Evolutionary conservation across 2,888 invertebrate genomes (phyloP), one percentile per base, ranked within the genome.

Genomic region (Xylophagus ater): DNA sequence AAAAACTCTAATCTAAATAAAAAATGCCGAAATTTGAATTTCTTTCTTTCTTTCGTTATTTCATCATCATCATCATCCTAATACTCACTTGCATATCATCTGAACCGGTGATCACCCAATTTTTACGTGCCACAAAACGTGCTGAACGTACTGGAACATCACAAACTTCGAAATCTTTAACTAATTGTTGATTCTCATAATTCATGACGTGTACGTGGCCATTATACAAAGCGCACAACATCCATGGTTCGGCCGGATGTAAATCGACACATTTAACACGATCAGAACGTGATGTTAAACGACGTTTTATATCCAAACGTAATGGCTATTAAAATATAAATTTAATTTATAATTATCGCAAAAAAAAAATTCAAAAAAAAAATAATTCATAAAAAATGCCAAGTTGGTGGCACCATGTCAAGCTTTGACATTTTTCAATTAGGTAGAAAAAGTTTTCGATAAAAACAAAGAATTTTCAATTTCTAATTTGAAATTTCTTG

Each of bases 201-300:
- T 98, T 97, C 96, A 97, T 99, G 57, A 99, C 88, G 72, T 98
- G 96, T 53, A 97, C 93, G 69, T 97, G 90, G 52, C 98, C 98
- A 69, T 93, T 96, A 73, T 99, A 99, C 21, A 99, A 72, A 25
- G 94, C 90, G 54, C 93, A 96, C 37, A 98, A 73, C 78, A 98
- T 88, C 98, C 98, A 99, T 49, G 96, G 94, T 62, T 99, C 98
- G 26, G 84, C 76, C 1, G 97, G 96, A 66, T 98, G 98, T 50
- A 98, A 76, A 66, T 98, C 98, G 9, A 94, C 92, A 63, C 88
- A 88, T 70, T 98, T 98, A 35, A 99, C 97, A 50, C 98, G 78
- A 67, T 99, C 98, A 7, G 97, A 97, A 50, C 98, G 78, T 37
- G 97, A 94, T 40, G 97, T 89, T 62, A 99, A 69, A 67, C 90